phyloP scores from a whole-genome alignment of 2,113 vertebrate species.

The Dromiciops gliroides region DNA sequence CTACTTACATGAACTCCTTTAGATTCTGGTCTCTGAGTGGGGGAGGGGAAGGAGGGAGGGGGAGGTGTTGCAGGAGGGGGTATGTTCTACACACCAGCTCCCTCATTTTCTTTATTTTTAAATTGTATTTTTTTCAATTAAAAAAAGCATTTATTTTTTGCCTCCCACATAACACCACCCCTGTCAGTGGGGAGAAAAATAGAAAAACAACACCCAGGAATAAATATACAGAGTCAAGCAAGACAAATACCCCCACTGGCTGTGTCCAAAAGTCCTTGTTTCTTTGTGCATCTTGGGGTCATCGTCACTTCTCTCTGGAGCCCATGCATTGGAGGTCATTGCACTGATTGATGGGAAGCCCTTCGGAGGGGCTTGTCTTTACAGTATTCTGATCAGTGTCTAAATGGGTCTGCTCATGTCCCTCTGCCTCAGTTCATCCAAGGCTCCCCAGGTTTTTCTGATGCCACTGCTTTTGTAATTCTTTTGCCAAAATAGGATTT shows the following conservation, averaged over 20 bases:
- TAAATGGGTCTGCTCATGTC: background rate
- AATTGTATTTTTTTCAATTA: background rate
- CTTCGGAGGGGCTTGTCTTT: background rate
- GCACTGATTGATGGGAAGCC: background rate
- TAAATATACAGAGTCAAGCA: background rate
- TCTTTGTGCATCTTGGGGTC: background rate
- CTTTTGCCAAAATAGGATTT: background rate
- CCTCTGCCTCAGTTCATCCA: background rate
- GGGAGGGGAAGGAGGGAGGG: background rate
- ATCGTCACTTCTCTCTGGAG: background rate
- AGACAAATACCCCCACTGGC: background rate
- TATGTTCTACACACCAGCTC: background rate
- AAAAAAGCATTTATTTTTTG: background rate
- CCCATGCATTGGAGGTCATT: background rate
- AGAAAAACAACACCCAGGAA: background rate
- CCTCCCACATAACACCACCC: background rate
- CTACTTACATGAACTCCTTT: background rate
- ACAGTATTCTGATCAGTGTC: background rate
- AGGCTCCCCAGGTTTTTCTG: background rate
- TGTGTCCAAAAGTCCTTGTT: background rate
- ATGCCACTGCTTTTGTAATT: background rate
- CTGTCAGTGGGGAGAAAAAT: background rate
- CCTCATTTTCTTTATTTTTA: background rate
- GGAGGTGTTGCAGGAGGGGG: background rate
- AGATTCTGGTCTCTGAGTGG: background rate